Base-by-base conservation (phyloP, 2,888 invertebrate species). In the Rhagonycha fulva region DNA sequence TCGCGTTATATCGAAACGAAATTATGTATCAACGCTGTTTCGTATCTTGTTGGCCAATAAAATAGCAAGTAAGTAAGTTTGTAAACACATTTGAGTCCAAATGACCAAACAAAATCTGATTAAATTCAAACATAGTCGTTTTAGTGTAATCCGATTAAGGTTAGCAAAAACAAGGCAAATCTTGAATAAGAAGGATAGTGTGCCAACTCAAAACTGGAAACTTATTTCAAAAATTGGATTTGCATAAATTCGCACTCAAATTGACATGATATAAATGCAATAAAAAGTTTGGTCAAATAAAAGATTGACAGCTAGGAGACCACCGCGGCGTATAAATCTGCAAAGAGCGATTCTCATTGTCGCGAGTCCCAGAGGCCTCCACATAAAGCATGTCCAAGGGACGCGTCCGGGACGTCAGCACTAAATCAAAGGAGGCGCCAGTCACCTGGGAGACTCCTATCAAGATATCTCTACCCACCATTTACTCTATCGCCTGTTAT, bases 351-450 rank as follows among this genome's bases (percentile, higher is more conserved):
- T 85, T 82, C 84, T 85, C 85, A 86, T 87, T 87, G 87, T 86
- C 86, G 82, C 83, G 82, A 76, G 82, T 84, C 84, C 84, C 84
- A 79, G 80, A 80, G 84, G 85, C 83, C 83, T 83, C 80, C 84
- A 84, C 86, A 85, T 85, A 86, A 86, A 85, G 85, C 84, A 84
- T 84, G 85, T 83, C 83, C 83, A 82, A 79, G 79, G 83, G 83
- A 84, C 81, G 82, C 83, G 84, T 85, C 84, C 85, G 81, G 81
- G 81, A 81, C 84, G 85, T 85, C 86, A 85, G 84, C 83, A 85
- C 85, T 87, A 87, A 87, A 87, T 87, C 87, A 87, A 87, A 87
- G 84, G 80, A 86, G 87, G 87, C 86, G 86, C 87, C 86, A 86
- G 85, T 86, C 86, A 85, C 86, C 85, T 85, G 86, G 86, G 86